Conservation (phyloP, 1,140 invertebrate species). For the Sminthurides bifidus region DNA sequence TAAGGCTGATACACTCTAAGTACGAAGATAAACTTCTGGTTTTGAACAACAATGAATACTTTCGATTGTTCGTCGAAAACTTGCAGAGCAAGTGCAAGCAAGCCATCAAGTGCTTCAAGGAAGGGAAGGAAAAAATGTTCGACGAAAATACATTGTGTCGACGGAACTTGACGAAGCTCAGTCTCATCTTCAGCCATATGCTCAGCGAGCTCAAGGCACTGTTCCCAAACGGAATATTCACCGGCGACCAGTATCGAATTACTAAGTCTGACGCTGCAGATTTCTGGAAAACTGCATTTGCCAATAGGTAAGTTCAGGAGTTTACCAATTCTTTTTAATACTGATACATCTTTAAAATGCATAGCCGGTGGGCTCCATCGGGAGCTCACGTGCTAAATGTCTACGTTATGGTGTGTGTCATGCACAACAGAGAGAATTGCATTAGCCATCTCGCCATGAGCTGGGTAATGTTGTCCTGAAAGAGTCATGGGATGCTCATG, state of each 20-base stretch:
- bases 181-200: constrained; percentile 99
- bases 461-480: no score
- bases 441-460: no score
- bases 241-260: constrained; percentile 88
- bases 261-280: constrained; percentile 98
- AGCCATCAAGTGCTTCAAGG: constrained; percentile 95
- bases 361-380: no score
- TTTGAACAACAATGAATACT: constrained; percentile 90
- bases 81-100: constrained; percentile 97
- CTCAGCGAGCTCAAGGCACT: constrained; percentile 95
- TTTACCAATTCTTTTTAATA: no score
- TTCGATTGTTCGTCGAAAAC: constrained; percentile 96
- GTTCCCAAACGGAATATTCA: constrained; percentile 88
- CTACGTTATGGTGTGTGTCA: no score
- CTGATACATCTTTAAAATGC: no score
- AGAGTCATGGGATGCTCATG: no score
- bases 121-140: constrained; percentile 97
- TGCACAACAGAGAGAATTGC: no score
- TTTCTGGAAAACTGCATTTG: constrained; percentile 94
- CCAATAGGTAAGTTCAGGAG: constrained; percentile 68
- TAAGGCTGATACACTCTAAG: constrained; percentile 85
- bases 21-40: constrained; percentile 86
- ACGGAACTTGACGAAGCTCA: constrained; percentile 92
- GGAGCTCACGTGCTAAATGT: no score
- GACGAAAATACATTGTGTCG: constrained; percentile 92